A percentile compares a stretch with the other conserved stretches of the same genome.
phyloP scores from a whole-genome alignment of 2,113 vertebrate species.

The Rostratula benghalensis region DNA sequence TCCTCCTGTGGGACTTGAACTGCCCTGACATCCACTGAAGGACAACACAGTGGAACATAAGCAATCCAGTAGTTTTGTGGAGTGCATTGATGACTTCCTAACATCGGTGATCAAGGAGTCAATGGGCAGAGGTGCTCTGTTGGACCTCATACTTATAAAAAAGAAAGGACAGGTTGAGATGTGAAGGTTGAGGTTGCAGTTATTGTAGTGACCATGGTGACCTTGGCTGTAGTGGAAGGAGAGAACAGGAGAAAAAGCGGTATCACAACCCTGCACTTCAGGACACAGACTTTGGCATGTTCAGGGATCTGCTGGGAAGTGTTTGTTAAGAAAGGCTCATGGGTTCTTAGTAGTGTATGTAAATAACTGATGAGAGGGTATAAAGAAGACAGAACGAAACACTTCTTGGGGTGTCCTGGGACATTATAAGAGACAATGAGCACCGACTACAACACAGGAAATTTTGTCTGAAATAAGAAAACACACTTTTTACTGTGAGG shows the following conservation, averaged over 20 bases:
- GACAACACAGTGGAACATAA: not conserved
- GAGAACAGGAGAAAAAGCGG: not conserved
- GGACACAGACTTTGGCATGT: not conserved
- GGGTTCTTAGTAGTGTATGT: not conserved
- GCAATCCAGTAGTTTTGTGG: not conserved
- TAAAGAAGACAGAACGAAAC: not conserved
- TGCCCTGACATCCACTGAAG: not conserved
- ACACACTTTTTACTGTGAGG: not conserved
- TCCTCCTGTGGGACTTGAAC: not conserved
- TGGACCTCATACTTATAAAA: not conserved
- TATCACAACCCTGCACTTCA: not conserved
- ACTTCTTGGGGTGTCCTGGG: fast-evolving
- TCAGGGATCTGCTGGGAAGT: not conserved
- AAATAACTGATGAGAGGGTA: not conserved
- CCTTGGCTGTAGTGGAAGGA: not conserved
- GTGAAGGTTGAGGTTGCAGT: not conserved
- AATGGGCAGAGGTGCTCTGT: not conserved
- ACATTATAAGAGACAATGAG: not conserved
- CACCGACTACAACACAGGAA: not conserved
- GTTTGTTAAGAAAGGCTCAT: not conserved
- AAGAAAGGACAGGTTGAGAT: not conserved
- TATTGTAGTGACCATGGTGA: not conserved
- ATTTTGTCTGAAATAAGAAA: not conserved
- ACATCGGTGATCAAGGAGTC: not conserved
- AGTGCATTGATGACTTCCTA: not conserved